Evolutionary conservation across 2,113 vertebrate species (phyloP), one percentile per base, ranked within the genome.

Genomic region (Atherinomorus stipes): DNA sequence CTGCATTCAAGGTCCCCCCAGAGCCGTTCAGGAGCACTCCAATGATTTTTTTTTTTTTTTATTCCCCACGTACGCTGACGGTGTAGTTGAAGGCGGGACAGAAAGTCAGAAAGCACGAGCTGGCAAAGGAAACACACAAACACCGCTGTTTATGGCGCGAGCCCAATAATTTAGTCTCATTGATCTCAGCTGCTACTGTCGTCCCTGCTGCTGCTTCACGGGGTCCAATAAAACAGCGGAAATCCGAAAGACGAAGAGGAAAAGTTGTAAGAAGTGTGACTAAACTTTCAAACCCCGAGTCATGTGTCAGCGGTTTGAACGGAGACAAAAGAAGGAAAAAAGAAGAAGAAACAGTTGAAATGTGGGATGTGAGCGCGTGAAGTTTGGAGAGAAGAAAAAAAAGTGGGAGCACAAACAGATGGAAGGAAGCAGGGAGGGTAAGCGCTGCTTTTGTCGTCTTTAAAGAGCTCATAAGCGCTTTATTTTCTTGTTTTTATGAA

Each of bases 41-140:
- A 4, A 70, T 16, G 70, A n/a, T n/a, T 18, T 56, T 57, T 70
- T 58, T 49, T 38, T 60, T 34, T 34, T 34, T 1, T 34, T 34
- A 4, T 28, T 28, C 28, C 28, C 31, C 31, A 4, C 26, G 23
- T 68, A 74, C 26, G 42, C 52, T 77, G 65, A 21, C 28, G 38
- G 53, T 71, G 64, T 73, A 76, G 73, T 71, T 78, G 73, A 78
- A 85, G 78, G 71, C 73, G 63, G 79, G 75, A 85, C 74, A 60
- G 63, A 10, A 65, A 79, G 58, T 71, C 74, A 56, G 42, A 23
- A 78, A 78, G 86, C 64, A 80, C 56, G 89, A 87, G 87, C 44
- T 83, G 88, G 81, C 65, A 65, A 71, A 90, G 83, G 83, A 76
- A 67, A 38, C 59, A 78, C 11, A 75, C 75, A 83, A 88, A 89